A percentile compares a stretch with the other conserved stretches of the same genome.
Conservation (phyloP, 2,888 invertebrate species). For the Eurytoma adleriae region DNA sequence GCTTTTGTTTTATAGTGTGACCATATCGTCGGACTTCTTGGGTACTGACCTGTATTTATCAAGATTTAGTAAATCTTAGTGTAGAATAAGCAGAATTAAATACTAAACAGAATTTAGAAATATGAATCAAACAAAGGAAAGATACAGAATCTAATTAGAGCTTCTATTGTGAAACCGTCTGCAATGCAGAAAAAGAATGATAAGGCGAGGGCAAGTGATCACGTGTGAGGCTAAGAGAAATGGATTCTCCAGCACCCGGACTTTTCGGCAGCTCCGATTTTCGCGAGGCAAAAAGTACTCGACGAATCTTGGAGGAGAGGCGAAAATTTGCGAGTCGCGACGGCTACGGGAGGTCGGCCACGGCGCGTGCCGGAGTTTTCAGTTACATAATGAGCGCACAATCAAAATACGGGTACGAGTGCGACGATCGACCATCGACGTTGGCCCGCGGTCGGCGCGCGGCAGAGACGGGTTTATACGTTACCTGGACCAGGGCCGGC, state of each 20-base stretch:
- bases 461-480: background rate
- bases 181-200: background rate
- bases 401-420: slow-evolving; percentile 38
- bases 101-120: slow-evolving; percentile 2
- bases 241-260: background rate
- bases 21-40: slow-evolving; percentile 55
- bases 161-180: no score
- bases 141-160: no score
- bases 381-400: slow-evolving; percentile 64
- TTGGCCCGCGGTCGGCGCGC: background rate
- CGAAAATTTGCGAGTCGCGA: background rate
- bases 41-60: slow-evolving; percentile 47
- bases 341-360: background rate
- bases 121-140: no score
- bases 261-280: no score
- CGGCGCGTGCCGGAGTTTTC: background rate
- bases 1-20: slow-evolving; percentile 77
- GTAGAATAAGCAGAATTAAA: background rate
- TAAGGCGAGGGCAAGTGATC: background rate
- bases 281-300: no score
- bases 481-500: slow-evolving; percentile 65
- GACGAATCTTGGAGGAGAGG: no score
- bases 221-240: background rate
- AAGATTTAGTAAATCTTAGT: slow-evolving; percentile 6
- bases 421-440: slow-evolving; percentile 3